These are phyloP conservation scores for Heliornis fulica DNA, from an alignment of 2,113 vertebrate genomes.

Conservation along the genomic window DNA sequence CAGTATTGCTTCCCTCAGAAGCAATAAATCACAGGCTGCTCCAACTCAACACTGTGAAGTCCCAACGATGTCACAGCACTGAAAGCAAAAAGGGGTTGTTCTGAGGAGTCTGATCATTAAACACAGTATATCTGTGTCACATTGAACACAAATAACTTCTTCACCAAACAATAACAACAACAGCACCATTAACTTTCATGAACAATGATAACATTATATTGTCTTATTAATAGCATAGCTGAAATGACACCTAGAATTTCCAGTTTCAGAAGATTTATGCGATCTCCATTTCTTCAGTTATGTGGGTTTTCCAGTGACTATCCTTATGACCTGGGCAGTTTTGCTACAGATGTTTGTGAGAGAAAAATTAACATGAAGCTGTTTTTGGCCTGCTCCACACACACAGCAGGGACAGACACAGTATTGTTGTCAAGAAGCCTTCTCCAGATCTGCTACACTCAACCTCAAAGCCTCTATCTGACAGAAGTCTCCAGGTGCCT, in stretches of 20 bases:
- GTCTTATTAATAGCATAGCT: background rate
- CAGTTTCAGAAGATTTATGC: background rate
- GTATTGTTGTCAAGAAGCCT: background rate
- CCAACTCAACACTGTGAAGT: background rate
- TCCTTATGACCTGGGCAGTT: background rate
- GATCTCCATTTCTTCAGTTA: background rate
- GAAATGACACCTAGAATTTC: background rate
- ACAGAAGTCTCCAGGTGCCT: background rate
- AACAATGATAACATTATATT: background rate
- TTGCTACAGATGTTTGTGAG: background rate
- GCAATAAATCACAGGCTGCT: background rate
- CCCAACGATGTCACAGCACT: background rate
- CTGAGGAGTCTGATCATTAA: background rate
- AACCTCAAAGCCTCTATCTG: background rate
- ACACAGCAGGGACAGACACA: background rate
- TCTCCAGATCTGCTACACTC: background rate
- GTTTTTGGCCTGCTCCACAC: background rate
- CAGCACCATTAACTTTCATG: background rate
- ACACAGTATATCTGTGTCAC: background rate
- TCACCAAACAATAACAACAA: background rate
- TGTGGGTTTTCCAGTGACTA: background rate
- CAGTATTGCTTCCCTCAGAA: background rate
- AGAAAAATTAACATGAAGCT: background rate
- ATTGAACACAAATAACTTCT: background rate
- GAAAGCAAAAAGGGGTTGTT: background rate